These are phyloP conservation scores for Pseudolycoriella hygida DNA, from an alignment of 2,888 invertebrate genomes.

Conservation along the genomic window DNA sequence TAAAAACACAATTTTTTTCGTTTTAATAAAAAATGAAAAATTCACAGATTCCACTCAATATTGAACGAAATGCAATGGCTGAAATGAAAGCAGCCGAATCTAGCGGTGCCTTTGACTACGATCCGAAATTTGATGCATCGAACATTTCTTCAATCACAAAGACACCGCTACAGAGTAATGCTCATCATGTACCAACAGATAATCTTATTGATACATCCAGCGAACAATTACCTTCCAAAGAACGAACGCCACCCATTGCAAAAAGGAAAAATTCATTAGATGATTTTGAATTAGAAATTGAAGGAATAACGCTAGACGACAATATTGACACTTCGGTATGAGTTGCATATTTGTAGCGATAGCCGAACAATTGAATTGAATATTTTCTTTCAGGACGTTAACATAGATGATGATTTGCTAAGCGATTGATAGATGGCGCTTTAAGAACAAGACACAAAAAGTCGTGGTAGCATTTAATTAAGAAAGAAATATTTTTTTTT, in stretches of 20 bases:
- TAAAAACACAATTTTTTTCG: too few relatives aligned
- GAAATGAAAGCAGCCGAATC: constrained; percentile 49
- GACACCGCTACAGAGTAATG: not conserved
- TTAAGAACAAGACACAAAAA: not conserved
- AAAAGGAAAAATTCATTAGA: constrained; percentile 27
- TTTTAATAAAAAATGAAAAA: too few relatives aligned
- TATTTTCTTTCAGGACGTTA: constrained; percentile 42
- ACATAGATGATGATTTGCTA: constrained; percentile 52
- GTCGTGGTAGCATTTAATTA: not conserved
- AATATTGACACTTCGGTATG: constrained; percentile 56
- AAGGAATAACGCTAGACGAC: constrained; percentile 64
- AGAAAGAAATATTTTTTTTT: not conserved
- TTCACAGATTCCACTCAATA: constrained; percentile 36
- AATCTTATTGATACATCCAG: not conserved
- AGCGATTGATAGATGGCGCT: constrained; percentile 31
- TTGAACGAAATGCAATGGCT: constrained; percentile 48
- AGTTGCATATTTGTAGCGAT: not conserved
- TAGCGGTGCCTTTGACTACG: constrained; percentile 30
- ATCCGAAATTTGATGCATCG: constrained; percentile 5
- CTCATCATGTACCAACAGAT: not conserved
- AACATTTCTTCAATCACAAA: not conserved
- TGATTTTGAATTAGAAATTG: constrained; percentile 71
- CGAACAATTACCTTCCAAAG: constrained; percentile 2
- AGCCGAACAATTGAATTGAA: constrained; percentile 7
- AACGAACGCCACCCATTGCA: constrained; percentile 15